phyloP scores from a whole-genome alignment of 2,888 invertebrate genomes.

The Operophtera brumata region DNA sequence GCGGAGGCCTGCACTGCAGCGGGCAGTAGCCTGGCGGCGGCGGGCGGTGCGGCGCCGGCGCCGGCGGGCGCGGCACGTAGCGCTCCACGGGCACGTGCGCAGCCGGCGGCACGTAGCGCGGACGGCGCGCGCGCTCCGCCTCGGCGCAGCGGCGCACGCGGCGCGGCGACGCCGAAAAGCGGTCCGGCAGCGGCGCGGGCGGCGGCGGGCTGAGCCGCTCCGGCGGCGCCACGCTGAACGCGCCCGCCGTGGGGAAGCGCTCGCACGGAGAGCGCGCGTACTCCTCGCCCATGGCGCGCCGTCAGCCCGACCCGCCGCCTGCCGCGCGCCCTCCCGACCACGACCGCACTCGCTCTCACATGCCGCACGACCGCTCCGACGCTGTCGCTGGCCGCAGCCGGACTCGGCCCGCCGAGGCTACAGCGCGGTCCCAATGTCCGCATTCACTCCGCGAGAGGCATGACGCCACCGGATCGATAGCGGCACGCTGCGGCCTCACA shows the following conservation, averaged over 20 bases:
- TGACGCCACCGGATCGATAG: conserved; percentile 75
- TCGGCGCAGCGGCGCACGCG: conserved; percentile 84
- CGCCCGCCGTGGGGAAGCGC: conserved; percentile 78
- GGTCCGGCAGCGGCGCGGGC: conserved; percentile 82
- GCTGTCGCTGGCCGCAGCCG: conserved; percentile 65
- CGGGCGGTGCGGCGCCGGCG: conserved; percentile 70
- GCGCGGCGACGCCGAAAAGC: conserved; percentile 79
- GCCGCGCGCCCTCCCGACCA: conserved; percentile 71
- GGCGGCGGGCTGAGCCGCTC: conserved; percentile 83
- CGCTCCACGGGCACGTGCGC: conserved; percentile 87
- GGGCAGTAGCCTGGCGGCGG: conserved; percentile 80
- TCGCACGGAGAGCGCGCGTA: conserved; percentile 79
- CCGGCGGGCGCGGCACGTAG: conserved; percentile 83
- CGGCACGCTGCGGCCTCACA: conserved; percentile 72
- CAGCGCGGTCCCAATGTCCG: conserved; percentile 72
- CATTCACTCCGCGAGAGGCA: conserved; percentile 78
- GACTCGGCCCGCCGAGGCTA: conserved; percentile 58
- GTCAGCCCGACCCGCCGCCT: conserved; percentile 73
- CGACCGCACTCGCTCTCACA: conserved; percentile 68
- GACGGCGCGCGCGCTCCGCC: conserved; percentile 82
- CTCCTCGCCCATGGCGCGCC: conserved; percentile 79
- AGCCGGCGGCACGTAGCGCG: conserved; percentile 84
- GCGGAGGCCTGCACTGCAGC: conserved; percentile 71
- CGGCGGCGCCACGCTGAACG: conserved; percentile 83
- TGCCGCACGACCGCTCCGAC: conserved; percentile 67